Percentiles rank a stretch among this genome's conserved stretches.
phyloP scores from a whole-genome alignment of 2,888 invertebrate species.

The Stenchaetothrips biformis region DNA sequence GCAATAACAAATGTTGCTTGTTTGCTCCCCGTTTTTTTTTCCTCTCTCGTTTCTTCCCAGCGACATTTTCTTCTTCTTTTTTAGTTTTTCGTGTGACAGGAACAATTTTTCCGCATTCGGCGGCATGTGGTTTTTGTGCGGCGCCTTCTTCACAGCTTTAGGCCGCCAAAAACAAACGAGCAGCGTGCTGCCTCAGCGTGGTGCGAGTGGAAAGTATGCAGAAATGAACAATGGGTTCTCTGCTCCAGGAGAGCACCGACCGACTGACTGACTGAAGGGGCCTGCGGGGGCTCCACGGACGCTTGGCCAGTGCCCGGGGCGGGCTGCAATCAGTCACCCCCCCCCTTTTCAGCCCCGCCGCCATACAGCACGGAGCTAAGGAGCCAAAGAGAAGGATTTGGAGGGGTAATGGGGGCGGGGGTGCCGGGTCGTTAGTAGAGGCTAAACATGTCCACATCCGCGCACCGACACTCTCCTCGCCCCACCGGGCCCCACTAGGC shows the following conservation, averaged over 20 bases:
- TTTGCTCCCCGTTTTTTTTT: background rate
- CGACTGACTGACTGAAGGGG: background rate
- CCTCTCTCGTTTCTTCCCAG: background rate
- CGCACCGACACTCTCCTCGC: background rate
- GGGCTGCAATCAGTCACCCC: conserved; percentile 13
- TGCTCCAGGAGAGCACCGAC: background rate
- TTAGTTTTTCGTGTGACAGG: too few relatives aligned
- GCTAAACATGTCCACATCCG: conserved; percentile 24
- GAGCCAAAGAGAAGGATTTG: conserved; percentile 15
- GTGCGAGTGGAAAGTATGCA: too few relatives aligned
- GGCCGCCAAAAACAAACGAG: too few relatives aligned
- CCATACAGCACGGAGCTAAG: conserved; percentile 8
- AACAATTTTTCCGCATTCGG: too few relatives aligned
- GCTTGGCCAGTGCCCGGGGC: background rate
- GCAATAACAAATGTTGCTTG: conserved; percentile 4
- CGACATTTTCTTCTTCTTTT: too few relatives aligned
- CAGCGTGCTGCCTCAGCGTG: too few relatives aligned
- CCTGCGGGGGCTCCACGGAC: background rate
- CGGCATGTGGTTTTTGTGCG: too few relatives aligned
- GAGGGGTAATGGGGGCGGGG: conserved; percentile 2
- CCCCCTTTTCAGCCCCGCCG: background rate
- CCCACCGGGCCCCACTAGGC: background rate
- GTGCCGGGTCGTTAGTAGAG: background rate
- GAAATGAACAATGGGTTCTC: too few relatives aligned
- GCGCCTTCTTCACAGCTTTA: too few relatives aligned